These are phyloP conservation scores for Falcaria lacertinaria DNA, from an alignment of 2,888 invertebrate genomes.

Conservation along the genomic window DNA sequence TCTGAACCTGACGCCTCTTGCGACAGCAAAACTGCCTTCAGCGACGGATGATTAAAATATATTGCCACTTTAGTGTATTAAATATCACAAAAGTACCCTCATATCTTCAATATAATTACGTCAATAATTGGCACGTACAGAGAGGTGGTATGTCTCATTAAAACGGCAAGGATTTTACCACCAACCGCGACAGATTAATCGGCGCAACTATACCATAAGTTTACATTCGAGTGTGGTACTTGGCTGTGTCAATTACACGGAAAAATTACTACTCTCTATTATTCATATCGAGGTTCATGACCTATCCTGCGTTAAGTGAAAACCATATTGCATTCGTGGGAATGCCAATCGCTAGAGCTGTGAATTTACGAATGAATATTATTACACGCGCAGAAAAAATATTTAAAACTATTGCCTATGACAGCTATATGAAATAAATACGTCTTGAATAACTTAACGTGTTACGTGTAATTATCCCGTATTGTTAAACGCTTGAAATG, in stretches of 20 bases:
- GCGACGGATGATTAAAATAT: conserved; percentile 60
- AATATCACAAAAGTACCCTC: conserved; percentile 66
- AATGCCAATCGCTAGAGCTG: conserved; percentile 7
- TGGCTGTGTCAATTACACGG: conserved; percentile 68
- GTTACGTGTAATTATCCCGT: not conserved
- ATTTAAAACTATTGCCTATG: not conserved
- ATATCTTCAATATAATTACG: conserved; percentile 78
- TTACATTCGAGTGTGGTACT: conserved; percentile 53
- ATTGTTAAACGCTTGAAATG: not conserved
- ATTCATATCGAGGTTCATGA: conserved; percentile 46
- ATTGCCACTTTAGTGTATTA: conserved; percentile 61
- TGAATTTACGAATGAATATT: conserved; percentile 16
- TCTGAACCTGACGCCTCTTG: conserved; percentile 39
- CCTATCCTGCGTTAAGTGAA: conserved; percentile 38
- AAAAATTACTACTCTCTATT: conserved; percentile 71
- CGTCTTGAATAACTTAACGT: not conserved
- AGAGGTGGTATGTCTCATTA: conserved; percentile 65
- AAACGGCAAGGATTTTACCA: conserved; percentile 68
- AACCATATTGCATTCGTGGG: conserved; percentile 41
- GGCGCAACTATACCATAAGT: conserved; percentile 75
- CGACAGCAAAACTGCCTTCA: conserved; percentile 47
- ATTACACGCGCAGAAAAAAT: conserved; percentile 9
- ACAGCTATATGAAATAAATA: not conserved
- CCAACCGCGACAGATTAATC: conserved; percentile 76
- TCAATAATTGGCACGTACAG: conserved; percentile 76